phyloP scores from a whole-genome alignment of 2,888 invertebrate species.

The Plebejus anna region DNA sequence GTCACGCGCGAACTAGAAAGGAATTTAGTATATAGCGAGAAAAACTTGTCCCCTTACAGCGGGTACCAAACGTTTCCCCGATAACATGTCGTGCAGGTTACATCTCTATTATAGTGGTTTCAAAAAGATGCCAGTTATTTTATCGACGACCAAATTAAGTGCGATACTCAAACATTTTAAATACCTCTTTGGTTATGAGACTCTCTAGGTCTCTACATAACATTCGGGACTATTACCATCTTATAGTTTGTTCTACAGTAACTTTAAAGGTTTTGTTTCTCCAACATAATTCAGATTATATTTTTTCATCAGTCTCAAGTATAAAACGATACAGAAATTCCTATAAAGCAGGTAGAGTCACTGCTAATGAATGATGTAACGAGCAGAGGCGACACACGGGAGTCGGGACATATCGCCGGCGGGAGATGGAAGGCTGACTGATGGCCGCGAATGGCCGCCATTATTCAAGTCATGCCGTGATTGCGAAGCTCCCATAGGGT shows the following conservation, averaged over 20 bases:
- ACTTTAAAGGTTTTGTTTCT: not conserved
- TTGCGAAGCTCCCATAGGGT: slow-evolving; percentile 33
- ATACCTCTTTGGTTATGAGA: not conserved
- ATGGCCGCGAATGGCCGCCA: slow-evolving; percentile 33
- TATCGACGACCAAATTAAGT: not conserved
- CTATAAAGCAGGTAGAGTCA: not conserved
- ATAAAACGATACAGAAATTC: not conserved
- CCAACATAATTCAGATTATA: not conserved
- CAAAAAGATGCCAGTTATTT: not conserved
- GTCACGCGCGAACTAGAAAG: slow-evolving; percentile 51
- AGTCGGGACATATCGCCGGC: slow-evolving; percentile 24
- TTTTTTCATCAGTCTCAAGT: not conserved
- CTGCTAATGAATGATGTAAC: slow-evolving; percentile 2
- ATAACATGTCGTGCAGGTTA: not conserved
- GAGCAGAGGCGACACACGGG: not conserved
- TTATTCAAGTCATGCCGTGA: slow-evolving; percentile 33
- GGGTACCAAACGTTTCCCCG: not conserved
- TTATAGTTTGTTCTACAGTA: too few relatives aligned
- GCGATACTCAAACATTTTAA: not conserved
- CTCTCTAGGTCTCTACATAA: too few relatives aligned
- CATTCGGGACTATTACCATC: too few relatives aligned
- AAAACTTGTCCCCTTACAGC: slow-evolving; percentile 40
- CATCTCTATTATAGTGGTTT: not conserved
- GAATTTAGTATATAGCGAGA: slow-evolving; percentile 56
- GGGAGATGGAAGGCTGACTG: slow-evolving; percentile 31